Base-by-base conservation (phyloP, 1,140 invertebrate species). In the Temnothorax curvispinosus region DNA sequence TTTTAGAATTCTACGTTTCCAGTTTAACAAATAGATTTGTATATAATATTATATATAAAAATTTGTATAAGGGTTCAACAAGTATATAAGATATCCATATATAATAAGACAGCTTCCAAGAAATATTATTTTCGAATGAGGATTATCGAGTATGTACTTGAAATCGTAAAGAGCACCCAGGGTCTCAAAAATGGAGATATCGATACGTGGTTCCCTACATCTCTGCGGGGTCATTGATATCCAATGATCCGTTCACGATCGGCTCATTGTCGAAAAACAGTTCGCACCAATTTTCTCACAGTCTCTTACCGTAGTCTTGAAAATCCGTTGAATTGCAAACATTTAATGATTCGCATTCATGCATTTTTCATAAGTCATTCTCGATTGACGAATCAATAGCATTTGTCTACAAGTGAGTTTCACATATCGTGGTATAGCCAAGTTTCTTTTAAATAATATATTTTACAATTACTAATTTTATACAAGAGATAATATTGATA, bases 141-240 rank as follows among this genome's bases (percentile, higher is more conserved):
- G 87, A 84, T 85, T 89, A 92, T 93, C 91, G 92, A 94, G 91
- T 54, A 91, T 75, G 86, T 87, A 89, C 92, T 95, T 77, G 6
- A 90, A 52, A 62, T 56, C 71, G 75, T 74, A 85, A 64, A 44
- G 44, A 85, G 52, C 27, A 58, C 52, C 8, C 56, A 67, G 69
- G 86, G 77, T 44, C 50, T 65, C 0, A 52, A 71, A 27, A 88
- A 89, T 76, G 64, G 82, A 89, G 93, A 93, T 91, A 95, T 94
- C 91, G 91, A 95, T 95, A 94, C 81, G 86, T 74, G 76, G 74
- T 88, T 65, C 72, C 38, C 74, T 89, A 71, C 85, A 75, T 74
- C 41, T 91, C 90, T 93, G 91, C 89, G 92, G 93, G 91, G 92
- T 94, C 90, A 95, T 95, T 95, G 94, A 95, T 94, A 95, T 88